Conservation (phyloP, 2,113 vertebrate genomes). For the Cyprinodon tularosa region DNA sequence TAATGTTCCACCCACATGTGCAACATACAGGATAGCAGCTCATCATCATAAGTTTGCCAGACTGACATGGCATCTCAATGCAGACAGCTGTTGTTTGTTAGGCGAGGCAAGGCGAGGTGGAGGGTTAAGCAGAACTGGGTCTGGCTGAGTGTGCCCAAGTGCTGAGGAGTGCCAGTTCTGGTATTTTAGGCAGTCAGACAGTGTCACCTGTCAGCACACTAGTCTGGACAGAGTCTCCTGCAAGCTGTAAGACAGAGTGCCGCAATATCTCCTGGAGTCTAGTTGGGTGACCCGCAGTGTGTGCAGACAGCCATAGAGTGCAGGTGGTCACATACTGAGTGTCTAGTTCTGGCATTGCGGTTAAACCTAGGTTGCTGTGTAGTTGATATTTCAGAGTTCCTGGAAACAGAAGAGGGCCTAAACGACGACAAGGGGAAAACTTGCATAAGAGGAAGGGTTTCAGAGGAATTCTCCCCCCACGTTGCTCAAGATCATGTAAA, state of each 20-base stretch:
- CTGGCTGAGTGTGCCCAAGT: slow-evolving; percentile 46
- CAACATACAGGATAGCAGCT: slow-evolving; percentile 35
- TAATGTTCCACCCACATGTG: slow-evolving; percentile 21
- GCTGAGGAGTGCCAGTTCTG: slow-evolving; percentile 68
- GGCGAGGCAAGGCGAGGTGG: slow-evolving; percentile 67
- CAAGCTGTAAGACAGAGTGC: slow-evolving; percentile 53
- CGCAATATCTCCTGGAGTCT: slow-evolving; percentile 50
- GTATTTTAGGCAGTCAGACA: slow-evolving; percentile 77
- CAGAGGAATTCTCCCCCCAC: slow-evolving; percentile 47
- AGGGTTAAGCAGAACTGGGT: slow-evolving; percentile 42
- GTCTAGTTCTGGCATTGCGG: slow-evolving; percentile 4
- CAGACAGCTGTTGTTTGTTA: slow-evolving; percentile 77
- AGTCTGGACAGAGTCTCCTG: slow-evolving; percentile 69
- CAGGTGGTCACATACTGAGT: slow-evolving; percentile 25
- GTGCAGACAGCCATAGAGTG: slow-evolving; percentile 29
- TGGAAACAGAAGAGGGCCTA: slow-evolving; percentile 51
- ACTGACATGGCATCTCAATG: slow-evolving; percentile 49
- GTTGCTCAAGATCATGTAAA: slow-evolving; percentile 39
- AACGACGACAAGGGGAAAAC: slow-evolving; percentile 39
- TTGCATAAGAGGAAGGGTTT: slow-evolving; percentile 18
- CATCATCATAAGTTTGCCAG: slow-evolving; percentile 30
- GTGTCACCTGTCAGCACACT: slow-evolving; percentile 76
- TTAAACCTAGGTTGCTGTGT: slow-evolving; percentile 31
- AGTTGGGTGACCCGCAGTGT: slow-evolving; percentile 39
- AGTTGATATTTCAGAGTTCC: slow-evolving; percentile 60